Evolutionary conservation across 2,113 vertebrate genomes (phyloP).

Genomic region (Elephantulus edwardii): DNA sequence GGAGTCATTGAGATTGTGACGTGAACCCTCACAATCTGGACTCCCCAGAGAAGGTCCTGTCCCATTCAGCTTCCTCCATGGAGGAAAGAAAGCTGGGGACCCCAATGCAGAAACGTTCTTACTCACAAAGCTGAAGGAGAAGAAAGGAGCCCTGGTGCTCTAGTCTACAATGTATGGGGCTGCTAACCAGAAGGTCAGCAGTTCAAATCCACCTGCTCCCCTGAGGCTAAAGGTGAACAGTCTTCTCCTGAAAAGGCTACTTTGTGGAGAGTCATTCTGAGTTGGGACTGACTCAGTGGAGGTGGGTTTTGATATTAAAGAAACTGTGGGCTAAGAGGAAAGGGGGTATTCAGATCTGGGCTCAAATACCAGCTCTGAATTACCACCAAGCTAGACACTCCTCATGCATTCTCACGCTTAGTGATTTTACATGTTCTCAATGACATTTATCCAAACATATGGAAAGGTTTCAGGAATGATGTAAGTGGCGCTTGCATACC

Average conservation of each 20-base stretch:
- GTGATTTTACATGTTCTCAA: background rate
- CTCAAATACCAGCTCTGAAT: background rate
- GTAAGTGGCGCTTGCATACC: background rate
- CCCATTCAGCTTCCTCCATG: no score
- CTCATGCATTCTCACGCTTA: background rate
- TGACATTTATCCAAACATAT: background rate
- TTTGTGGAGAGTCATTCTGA: background rate
- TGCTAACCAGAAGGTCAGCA: no score
- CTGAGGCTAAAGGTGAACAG: no score
- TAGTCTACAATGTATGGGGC: no score
- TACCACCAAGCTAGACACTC: background rate
- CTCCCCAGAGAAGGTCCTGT: fast-evolving
- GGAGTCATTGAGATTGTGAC: fast-evolving
- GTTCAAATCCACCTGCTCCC: no score
- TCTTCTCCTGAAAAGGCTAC: no score
- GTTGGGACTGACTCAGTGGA: background rate
- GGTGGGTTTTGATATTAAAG: background rate
- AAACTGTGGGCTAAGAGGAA: background rate
- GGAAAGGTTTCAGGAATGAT: background rate
- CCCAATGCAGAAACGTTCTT: no score
- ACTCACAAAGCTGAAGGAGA: no score
- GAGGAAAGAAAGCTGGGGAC: no score
- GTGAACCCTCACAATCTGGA: background rate
- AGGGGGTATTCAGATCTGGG: background rate
- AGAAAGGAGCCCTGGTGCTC: no score